Evolutionary conservation across 1,140 invertebrate species (phyloP).

Genomic region (Drosophila baimaii): DNA sequence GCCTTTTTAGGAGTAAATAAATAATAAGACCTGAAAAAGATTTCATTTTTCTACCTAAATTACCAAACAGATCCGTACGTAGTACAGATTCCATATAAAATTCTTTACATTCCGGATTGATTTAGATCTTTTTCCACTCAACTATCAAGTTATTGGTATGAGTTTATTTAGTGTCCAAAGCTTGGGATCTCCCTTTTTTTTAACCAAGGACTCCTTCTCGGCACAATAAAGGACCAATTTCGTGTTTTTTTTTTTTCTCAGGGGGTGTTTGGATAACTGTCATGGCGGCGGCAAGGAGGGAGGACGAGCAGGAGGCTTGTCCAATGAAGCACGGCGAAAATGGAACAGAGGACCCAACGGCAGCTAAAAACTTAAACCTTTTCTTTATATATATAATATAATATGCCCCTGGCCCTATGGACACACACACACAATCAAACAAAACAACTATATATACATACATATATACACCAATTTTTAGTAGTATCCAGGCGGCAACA

Average conservation of each 20-base stretch:
- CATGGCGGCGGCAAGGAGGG: neutral
- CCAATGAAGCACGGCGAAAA: conserved; percentile 51
- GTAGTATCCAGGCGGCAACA: conserved; percentile 31
- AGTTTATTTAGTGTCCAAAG: conserved; percentile 24
- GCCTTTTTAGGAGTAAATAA: too few species aligned
- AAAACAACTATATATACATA: conserved; percentile 33
- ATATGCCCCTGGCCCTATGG: conserved; percentile 17
- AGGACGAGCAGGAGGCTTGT: conserved; percentile 1
- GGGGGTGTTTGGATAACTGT: conserved; percentile 19
- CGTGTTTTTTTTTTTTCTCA: conserved; percentile 6
- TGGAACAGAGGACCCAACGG: conserved; percentile 28
- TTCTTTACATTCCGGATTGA: neutral
- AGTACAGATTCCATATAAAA: neutral
- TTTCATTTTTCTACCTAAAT: neutral
- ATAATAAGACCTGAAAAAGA: too few species aligned
- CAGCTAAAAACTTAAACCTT: conserved; percentile 45
- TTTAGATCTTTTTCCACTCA: conserved; percentile 8
- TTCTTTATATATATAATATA: conserved; percentile 50
- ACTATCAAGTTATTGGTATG: conserved; percentile 13
- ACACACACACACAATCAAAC: conserved; percentile 27
- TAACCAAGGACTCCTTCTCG: conserved; percentile 11
- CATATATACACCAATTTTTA: conserved; percentile 28
- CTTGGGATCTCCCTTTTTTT: conserved; percentile 5
- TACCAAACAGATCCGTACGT: neutral
- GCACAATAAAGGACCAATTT: conserved; percentile 24